Percentiles rank a stretch among this genome's conserved stretches.
These are phyloP conservation scores for Halichoerus grypus DNA, from an alignment of 2,113 vertebrate genomes.

Conservation along the genomic window DNA sequence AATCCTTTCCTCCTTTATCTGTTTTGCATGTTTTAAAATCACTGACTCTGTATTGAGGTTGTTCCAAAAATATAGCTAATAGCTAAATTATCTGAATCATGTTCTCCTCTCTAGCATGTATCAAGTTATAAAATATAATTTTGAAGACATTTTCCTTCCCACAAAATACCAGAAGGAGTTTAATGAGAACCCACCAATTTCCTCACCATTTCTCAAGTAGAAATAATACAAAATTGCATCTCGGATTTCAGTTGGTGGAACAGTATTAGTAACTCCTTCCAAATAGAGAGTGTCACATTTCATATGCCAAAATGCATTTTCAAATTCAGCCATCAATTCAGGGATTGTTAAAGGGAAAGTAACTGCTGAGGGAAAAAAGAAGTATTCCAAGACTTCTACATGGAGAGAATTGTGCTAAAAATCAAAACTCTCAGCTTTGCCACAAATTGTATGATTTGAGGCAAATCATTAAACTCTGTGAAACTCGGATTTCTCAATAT, in stretches of 20 bases:
- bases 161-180: slow-evolving; percentile 56
- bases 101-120: slow-evolving; percentile 23
- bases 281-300: background rate
- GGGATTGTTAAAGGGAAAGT: background rate
- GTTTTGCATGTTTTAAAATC: background rate
- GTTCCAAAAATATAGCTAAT: background rate
- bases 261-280: background rate
- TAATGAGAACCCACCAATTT: slow-evolving; percentile 47
- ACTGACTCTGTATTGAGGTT: background rate
- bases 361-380: background rate
- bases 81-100: slow-evolving; percentile 23
- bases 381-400: background rate
- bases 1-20: background rate
- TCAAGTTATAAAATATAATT: slow-evolving; percentile 66
- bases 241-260: slow-evolving; percentile 24
- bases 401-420: background rate
- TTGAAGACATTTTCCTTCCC: slow-evolving; percentile 44
- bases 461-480: background rate
- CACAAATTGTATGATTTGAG: background rate
- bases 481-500: slow-evolving; percentile 1
- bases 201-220: background rate
- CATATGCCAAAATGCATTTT: background rate
- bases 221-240: background rate
- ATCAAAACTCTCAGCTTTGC: background rate
- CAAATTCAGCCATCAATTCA: background rate